Base-by-base conservation (phyloP, 2,888 invertebrate genomes). In the Trichogramma dendrolimi region DNA sequence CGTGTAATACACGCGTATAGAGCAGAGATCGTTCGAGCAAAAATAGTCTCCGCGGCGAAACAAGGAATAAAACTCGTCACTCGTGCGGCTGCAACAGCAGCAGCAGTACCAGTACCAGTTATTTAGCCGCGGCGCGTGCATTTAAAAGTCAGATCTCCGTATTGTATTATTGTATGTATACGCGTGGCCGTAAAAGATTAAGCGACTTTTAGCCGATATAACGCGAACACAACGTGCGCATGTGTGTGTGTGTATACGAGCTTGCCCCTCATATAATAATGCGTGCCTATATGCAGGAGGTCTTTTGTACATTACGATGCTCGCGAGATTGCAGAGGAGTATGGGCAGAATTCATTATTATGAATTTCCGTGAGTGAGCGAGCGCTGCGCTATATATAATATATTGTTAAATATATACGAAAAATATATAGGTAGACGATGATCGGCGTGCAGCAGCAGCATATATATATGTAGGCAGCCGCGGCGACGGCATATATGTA, bases 281-380 rank as follows among this genome's bases (percentile, higher is more conserved):
- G 27, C 27, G 27, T 27, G 27, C 27, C 27, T 27, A 27, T 27
- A 61, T 64, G 67, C 55, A 58, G 57, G 65, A 68, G 66, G 69
- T 67, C 65, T 67, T 66, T 68, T 62, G 67, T 65, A 67, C 27
- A 27, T 27, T 27, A 27, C 69, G 68, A 67, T 53, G 52, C 68
- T 66, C 67, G 64, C 61, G 64, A 67, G 66, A 68, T 67, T 67
- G 67, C 62, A 62, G 8, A 27, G 11, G 8, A 50, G 11, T 38
- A 14, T 48, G 40, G 38, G 60, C 60, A 40, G 59, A 64, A 64
- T 61, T 61, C 64, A 64, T 61, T 64, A 64, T 64, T 64, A 56
- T 60, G 59, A 59, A 57, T 61, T 61, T 62, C 64, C 38, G 41
- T 8, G 27, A 27, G 27, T 27, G 27, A 27, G 27, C 27, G 27